Conservation (phyloP, 2,113 vertebrate genomes). For the Orycteropus afer region DNA sequence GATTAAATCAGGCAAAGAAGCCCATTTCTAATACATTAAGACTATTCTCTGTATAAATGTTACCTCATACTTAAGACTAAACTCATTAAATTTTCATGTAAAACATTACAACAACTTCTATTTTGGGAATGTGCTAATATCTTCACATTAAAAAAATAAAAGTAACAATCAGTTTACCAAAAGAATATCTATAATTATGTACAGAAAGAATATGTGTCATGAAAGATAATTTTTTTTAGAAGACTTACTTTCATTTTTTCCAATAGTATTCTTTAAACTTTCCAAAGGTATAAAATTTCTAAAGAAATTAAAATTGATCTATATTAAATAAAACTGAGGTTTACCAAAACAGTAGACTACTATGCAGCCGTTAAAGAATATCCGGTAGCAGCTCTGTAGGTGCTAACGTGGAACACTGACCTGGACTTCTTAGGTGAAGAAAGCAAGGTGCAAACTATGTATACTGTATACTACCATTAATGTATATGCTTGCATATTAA, state of each 20-base stretch:
- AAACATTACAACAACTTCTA: background rate
- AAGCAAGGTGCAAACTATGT: background rate
- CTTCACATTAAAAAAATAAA: constrained; percentile 12
- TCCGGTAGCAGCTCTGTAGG: background rate
- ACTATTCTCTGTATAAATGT: background rate
- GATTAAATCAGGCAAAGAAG: background rate
- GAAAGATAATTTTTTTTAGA: background rate
- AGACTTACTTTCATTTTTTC: background rate
- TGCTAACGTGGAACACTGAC: background rate
- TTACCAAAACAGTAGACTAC: background rate
- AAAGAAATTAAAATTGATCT: background rate
- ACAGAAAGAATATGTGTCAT: background rate
- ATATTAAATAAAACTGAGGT: background rate
- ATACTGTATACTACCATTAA: too few relatives aligned
- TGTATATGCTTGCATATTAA: background rate
- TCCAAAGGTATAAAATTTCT: background rate
- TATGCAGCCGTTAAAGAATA: background rate
- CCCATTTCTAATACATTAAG: background rate
- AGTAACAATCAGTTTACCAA: background rate
- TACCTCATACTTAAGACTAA: background rate
- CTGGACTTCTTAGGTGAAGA: background rate
- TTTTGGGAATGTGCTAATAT: background rate
- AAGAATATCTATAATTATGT: background rate
- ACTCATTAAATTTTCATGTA: constrained; percentile 1
- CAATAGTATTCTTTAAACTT: background rate